A percentile compares a stretch with the other conserved stretches of the same genome.
These are phyloP conservation scores for Sarcophaga rosellei DNA, from an alignment of 2,888 invertebrate species.

Conservation along the genomic window DNA sequence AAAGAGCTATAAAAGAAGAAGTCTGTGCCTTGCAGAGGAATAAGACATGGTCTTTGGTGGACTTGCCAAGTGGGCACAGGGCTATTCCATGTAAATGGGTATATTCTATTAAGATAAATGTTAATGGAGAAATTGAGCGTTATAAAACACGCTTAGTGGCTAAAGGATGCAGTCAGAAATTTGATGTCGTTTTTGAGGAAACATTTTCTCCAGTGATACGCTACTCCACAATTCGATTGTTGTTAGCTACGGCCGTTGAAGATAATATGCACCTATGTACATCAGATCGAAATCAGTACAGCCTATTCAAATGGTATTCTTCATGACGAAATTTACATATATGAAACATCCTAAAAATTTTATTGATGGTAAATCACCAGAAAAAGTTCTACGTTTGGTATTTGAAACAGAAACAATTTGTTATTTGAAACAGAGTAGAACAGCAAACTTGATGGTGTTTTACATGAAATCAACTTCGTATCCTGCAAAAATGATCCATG, in stretches of 20 bases:
- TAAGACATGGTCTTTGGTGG: background rate
- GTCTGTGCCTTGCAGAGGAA: background rate
- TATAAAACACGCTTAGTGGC: too few species aligned
- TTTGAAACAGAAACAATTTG: constrained; percentile 70
- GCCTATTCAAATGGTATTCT: constrained; percentile 60
- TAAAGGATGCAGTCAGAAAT: too few species aligned
- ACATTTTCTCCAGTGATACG: too few species aligned
- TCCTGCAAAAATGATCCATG: too few species aligned
- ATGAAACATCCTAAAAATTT: constrained; percentile 57
- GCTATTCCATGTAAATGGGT: constrained; percentile 49
- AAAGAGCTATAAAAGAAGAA: constrained; percentile 27
- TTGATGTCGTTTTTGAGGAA: too few species aligned
- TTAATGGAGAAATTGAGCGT: too few species aligned
- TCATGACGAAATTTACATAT: constrained; percentile 58
- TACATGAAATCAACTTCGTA: constrained; percentile 21
- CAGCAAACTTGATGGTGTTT: constrained; percentile 23
- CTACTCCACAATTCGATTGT: too few species aligned
- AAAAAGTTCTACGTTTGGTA: constrained; percentile 64
- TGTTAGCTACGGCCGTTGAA: too few species aligned
- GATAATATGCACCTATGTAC: constrained; percentile 11
- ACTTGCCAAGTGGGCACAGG: background rate
- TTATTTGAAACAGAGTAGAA: constrained; percentile 70
- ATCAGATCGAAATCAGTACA: constrained; percentile 59
- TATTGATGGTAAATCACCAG: constrained; percentile 23
- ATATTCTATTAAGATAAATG: constrained; percentile 24